A percentile compares a stretch with the other conserved stretches of the same genome.
Conservation (phyloP, 2,888 invertebrate genomes). For the Melangyna quadrimaculata region DNA sequence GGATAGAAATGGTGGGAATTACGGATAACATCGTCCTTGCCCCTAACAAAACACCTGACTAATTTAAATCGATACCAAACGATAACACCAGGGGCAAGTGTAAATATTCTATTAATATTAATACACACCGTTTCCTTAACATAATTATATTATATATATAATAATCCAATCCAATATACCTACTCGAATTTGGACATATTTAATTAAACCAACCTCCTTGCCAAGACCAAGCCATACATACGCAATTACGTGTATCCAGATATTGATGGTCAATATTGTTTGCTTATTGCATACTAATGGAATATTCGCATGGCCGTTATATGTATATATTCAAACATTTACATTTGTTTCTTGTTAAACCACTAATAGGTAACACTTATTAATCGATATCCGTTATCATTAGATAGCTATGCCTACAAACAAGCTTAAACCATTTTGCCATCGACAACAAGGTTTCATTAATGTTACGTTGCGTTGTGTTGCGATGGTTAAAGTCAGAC, state of each 20-base stretch:
- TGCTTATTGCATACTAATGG: conserved; percentile 1
- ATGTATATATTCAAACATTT: background rate
- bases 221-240: too few species aligned
- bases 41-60: too few species aligned
- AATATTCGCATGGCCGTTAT: background rate
- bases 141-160: background rate
- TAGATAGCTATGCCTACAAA: conserved; percentile 23
- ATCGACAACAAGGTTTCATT: background rate
- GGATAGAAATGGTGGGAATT: too few species aligned
- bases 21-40: too few species aligned
- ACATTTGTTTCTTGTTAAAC: conserved; percentile 53
- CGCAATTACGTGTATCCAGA: too few species aligned
- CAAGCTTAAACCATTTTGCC: conserved; percentile 23
- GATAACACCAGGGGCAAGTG: too few species aligned
- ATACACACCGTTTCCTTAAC: too few species aligned
- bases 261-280: conserved; percentile 39
- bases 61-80: too few species aligned
- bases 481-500: conserved; percentile 16
- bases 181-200: conserved; percentile 22
- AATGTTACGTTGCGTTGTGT: background rate
- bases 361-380: conserved; percentile 63
- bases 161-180: background rate
- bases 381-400: conserved; percentile 49
- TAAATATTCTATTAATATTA: too few species aligned
- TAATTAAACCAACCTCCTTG: conserved; percentile 59